Base-by-base conservation (phyloP, 92 coral and sea anemone genomes). In the Montipora capitata region DNA sequence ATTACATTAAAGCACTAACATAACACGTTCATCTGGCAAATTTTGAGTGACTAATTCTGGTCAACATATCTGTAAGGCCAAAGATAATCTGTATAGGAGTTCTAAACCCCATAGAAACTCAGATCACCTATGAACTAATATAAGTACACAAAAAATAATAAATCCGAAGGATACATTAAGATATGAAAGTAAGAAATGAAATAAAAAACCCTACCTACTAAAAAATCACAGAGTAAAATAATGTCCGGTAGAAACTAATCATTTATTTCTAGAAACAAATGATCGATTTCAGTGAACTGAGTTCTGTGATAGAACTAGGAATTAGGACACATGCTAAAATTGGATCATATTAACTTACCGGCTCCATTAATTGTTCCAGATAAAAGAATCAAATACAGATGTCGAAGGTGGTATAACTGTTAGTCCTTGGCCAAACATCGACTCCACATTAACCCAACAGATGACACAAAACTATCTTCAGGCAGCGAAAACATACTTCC, bases 381-480 rank as follows among this genome's bases (percentile, higher is more conserved):
- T 38, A 66, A 48, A 16, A 38, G 65, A 75, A 75, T 75, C 64
- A 75, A 75, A 51, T 75, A 54, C 51, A 75, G 16, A 75, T 75
- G 79, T 18, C 3, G 17, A 75, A n/a, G 44, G 63, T 74, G 66
- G 64, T 74, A 74, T 49, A 18, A 20, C 64, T 49, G 79, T 27
- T 49, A 9, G 79, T 74, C 66, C 79, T 52, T 49, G 79, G 79
- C 66, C 43, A 52, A 48, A 74, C 51, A 18, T 74, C 65, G 79
- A 74, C 79, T 48, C 79, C 79, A 74, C 43, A 51, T 49, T 49
- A 74, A 17, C 77, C 77, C 61, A 74, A 48, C 62, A 45, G 78
- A 74, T 74, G 78, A 74, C 78, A 74, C 78, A 74, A 51, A 42
- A 45, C 77, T 72, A 14, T 44, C 77, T 72, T 43, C 61, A 49